phyloP scores from a whole-genome alignment of 2,888 invertebrate species.

The Watsonalla cultraria region DNA sequence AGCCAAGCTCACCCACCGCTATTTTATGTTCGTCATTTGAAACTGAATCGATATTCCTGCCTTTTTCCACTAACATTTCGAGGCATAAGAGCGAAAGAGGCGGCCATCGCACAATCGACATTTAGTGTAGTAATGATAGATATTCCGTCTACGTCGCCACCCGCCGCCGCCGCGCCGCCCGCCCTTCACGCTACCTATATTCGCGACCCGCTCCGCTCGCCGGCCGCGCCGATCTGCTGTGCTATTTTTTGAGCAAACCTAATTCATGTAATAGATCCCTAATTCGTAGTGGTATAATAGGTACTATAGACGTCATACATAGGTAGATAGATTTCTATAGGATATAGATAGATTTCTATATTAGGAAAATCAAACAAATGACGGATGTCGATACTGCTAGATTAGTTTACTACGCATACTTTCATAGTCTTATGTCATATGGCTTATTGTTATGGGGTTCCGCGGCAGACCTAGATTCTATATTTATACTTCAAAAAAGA shows the following conservation, averaged over 20 bases:
- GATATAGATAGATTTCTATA: too few relatives aligned
- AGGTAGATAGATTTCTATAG: too few relatives aligned
- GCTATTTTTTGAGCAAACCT: slow-evolving; percentile 1
- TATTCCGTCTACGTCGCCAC: slow-evolving; percentile 12
- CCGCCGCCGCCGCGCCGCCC: slow-evolving; percentile 18
- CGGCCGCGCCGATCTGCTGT: slow-evolving; percentile 7
- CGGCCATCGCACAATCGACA: neutral
- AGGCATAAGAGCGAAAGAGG: neutral
- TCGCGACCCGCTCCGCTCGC: slow-evolving; percentile 14
- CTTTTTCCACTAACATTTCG: neutral
- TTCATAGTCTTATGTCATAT: too few relatives aligned
- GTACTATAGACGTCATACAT: too few relatives aligned
- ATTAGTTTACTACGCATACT: too few relatives aligned
- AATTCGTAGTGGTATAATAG: neutral
- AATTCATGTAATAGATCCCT: neutral
- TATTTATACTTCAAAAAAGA: too few relatives aligned
- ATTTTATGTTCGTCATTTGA: slow-evolving; percentile 8
- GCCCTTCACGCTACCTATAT: slow-evolving; percentile 34
- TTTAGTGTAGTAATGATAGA: slow-evolving; percentile 3
- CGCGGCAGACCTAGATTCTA: too few relatives aligned
- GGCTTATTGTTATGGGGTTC: too few relatives aligned
- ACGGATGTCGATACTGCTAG: too few relatives aligned
- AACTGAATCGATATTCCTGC: slow-evolving; percentile 16
- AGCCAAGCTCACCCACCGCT: slow-evolving; percentile 18
- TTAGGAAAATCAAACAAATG: too few relatives aligned